Base-by-base conservation (phyloP, 2,888 invertebrate genomes). In the Lasioglossum lativentre region DNA sequence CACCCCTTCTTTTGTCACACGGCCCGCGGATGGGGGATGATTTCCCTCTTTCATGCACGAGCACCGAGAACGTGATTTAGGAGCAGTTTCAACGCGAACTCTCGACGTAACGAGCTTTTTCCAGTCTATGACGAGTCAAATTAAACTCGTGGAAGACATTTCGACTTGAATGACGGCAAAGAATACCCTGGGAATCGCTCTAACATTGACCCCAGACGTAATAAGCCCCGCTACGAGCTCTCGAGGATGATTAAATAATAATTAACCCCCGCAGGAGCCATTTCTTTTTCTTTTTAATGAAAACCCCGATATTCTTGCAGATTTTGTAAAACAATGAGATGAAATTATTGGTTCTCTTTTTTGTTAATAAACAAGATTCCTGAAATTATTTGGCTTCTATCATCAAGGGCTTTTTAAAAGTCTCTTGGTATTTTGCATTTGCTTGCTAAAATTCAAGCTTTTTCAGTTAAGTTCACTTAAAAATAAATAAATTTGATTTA, bases 71-170 rank as follows among this genome's bases (percentile, higher is more conserved):
- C 59, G 42, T 23, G 59, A 75, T 75, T 75, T 59, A 38, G 75
- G 63, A 42, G 52, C 42, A 59, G 59, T 42, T 75, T 75, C 16
- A 74, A 56, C 74, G 27, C 73, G 52, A 52, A 74, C 38, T 52
- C 74, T 75, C 63, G 14, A 30, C 30, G 6, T 75, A 75, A 75
- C 42, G 42, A 76, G 45, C 76, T 66, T 76, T 76, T 76, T 34
- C 66, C 66, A 66, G n/a, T 34, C 34, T 0, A 16, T n/a, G 42
- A 47, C 30, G 34, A n/a, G 59, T 63, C 38, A 38, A 38, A 68
- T 68, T 68, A 68, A 68, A 68, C 68, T 68, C 23, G 10, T 10
- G 23, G 34, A 38, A 68, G 66, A 68, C 63, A 68, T 34, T 34
- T 34, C 38, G 34, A 19, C 14, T 30, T 16, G 30, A 63, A 30